Evolutionary conservation across 2,888 invertebrate species (phyloP), one percentile per base, ranked within the genome.

Genomic region (Falcaria lacertinaria): DNA sequence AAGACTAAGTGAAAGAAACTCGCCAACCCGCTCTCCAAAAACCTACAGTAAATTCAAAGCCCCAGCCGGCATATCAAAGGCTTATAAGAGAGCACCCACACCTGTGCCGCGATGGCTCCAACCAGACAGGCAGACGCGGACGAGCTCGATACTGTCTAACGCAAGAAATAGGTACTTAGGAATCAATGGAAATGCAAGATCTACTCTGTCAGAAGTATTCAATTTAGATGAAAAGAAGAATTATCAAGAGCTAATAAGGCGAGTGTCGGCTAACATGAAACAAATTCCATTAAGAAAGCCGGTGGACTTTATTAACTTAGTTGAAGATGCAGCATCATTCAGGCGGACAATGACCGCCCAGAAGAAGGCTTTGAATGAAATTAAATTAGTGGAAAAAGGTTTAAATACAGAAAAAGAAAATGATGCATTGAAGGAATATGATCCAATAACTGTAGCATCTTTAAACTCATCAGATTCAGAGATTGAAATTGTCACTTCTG

Each of bases 161-260:
- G 39, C 63, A 37, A 74, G 71, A 60, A 86, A 64, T 62, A 74
- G 68, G 63, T 69, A 64, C 48, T 49, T 66, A 48, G 74, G 72
- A 45, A 37, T 71, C 1, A 88, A 85, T 54, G 80, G 86, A 7
- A 84, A 77, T 42, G 60, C 66, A 25, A 74, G 77, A 48, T 69
- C 81, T 8, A 81, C 84, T 40, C 61, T 90, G 33, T 80, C 89
- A 25, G 89, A 90, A 67, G 85, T 91, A 42, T 90, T 90, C 52
- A 85, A 91, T 66, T 74, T 92, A 60, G 90, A 91, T 54, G 91
- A 91, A 51, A 91, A 91, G 60, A 80, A 74, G 57, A 85, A 83
- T 59, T 92, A 91, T 54, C 86, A 87, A 56, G 89, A 91, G 64
- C 62, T 92, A 34, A 84, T 92, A 32, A 82, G 78, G 39, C 75